Evolutionary conservation across 2,888 invertebrate genomes (phyloP).

Genomic region (Melitaea athalia): DNA sequence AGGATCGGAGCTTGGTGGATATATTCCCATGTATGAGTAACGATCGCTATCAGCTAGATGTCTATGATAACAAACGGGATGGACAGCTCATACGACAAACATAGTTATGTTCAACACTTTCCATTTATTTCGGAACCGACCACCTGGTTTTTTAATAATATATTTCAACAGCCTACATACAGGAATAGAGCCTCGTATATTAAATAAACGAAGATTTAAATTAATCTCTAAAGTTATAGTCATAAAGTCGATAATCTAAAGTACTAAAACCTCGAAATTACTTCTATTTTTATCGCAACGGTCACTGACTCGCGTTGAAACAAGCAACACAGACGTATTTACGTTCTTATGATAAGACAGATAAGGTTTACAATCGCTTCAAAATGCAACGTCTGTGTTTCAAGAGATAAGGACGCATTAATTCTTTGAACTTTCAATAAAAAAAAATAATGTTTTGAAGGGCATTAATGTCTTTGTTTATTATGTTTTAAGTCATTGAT

Average conservation of each 20-base stretch:
- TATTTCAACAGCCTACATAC: slow-evolving; percentile 23
- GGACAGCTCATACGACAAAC: too few relatives aligned
- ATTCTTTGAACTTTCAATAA: neutral
- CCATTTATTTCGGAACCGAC: neutral
- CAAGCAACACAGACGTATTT: slow-evolving; percentile 1
- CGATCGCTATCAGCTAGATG: too few relatives aligned
- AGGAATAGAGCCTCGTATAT: slow-evolving; percentile 23
- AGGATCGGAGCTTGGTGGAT: too few relatives aligned
- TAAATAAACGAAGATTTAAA: neutral
- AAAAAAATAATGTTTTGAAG: neutral
- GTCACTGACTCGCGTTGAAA: slow-evolving; percentile 31
- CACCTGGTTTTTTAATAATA: neutral
- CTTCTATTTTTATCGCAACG: slow-evolving; percentile 32
- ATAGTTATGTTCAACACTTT: neutral
- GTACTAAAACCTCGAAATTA: slow-evolving; percentile 7
- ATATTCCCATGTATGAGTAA: too few relatives aligned
- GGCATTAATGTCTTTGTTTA: neutral
- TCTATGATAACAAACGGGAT: too few relatives aligned
- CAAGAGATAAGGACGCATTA: slow-evolving; percentile 14
- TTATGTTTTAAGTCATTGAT: neutral
- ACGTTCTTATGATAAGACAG: slow-evolving; percentile 10
- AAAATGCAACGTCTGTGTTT: slow-evolving; percentile 7
- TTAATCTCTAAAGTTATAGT: neutral
- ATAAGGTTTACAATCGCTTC: slow-evolving; percentile 16
- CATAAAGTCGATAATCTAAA: slow-evolving; percentile 12